Evolutionary conservation across 1,140 invertebrate species (phyloP), one percentile per base, ranked within the genome.

Genomic region (Tetranychus urticae): DNA sequence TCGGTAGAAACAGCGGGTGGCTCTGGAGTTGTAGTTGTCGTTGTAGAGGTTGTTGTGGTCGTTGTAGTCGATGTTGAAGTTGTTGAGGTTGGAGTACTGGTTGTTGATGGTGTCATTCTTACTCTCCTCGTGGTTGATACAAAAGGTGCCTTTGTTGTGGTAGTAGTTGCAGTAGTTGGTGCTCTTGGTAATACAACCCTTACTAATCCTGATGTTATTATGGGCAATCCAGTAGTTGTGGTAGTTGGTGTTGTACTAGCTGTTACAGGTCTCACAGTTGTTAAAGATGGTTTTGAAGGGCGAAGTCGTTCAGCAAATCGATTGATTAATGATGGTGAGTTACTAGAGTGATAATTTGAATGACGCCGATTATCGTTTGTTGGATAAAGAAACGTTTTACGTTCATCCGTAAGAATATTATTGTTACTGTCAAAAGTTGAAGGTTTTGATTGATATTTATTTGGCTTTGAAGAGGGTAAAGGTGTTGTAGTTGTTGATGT

Each of bases 71-170:
- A 37, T 33, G 33, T 62, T 31, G 60, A 42, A 33, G 45, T 31
- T 36, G 61, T 56, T n/a, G 61, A 55, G 60, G 61, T 65, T 10
- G 65, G 65, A 33, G 66, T 59, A 7, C 67, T 68, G 42, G 64
- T 59, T 45, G 46, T 33, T 37, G 61, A 7, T 8, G 57, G 14
- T 39, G 46, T 59, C 33, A n/a, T 50, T 37, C 46, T 58, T 45
- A 33, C n/a, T 34, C 56, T 62, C n/a, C 52, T 45, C 39, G 57
- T 56, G 31, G 56, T 45, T 42, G 55, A 35, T 23, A 37, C 62
- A 36, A 54, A 52, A 37, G 54, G 12, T 34, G 61, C 42, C 14
- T 59, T 56, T 60, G 60, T 65, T 6, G 64, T 66, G 31, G 66
- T 59, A 6, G 67, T 68, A 39, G 65, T 58, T 59, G 59, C 60